Evolutionary conservation across 2,797 vertebrate species (phyloP), one percentile per base, ranked within the genome.

Genomic region (Falco biarmicus): DNA sequence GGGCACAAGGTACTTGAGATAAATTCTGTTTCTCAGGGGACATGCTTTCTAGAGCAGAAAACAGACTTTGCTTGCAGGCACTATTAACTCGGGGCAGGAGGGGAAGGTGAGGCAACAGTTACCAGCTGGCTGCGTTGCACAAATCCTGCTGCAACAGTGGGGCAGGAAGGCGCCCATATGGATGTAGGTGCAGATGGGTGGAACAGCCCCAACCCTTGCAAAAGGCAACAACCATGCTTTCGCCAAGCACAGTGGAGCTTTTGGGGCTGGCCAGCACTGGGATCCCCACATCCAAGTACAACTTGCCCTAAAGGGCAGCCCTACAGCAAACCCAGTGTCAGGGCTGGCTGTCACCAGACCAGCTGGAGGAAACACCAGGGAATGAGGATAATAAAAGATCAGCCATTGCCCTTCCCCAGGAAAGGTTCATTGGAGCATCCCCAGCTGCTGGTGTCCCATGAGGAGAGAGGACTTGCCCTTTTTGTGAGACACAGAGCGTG

Each of bases 281-380:
- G 9, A 37, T 63, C 16, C 25, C 31, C 1, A 0, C 14, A 16
- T 43, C 19, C 45, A 34, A 56, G 8, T 16, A 41, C 78, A 64
- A 2, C 22, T 45, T 56, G 25, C 19, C 29, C 48, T 32, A 5
- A 70, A 41, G 28, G 31, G 11, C 39, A 53, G 5, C 19, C 3
- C 65, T 37, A 34, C 21, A 37, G 66, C 78, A 79, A 89, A 45
- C 7, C 22, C 45, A 22, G 16, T 17, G 25, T 39, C 65, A 21
- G 11, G 18, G 59, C 51, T 77, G 48, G 13, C 48, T 61, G 41
- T 65, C 53, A 37, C 21, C 39, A 66, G 21, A 15, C n/a, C 39
- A 17, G 41, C 0, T 0, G 5, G 15, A 83, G 32, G 6, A 66
- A 22, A 16, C 2, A 1, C 4, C 31, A 32, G 11, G 13, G 24